These are phyloP conservation scores for Melanophora roralis DNA, from an alignment of 2,888 invertebrate species.

Conservation along the genomic window DNA sequence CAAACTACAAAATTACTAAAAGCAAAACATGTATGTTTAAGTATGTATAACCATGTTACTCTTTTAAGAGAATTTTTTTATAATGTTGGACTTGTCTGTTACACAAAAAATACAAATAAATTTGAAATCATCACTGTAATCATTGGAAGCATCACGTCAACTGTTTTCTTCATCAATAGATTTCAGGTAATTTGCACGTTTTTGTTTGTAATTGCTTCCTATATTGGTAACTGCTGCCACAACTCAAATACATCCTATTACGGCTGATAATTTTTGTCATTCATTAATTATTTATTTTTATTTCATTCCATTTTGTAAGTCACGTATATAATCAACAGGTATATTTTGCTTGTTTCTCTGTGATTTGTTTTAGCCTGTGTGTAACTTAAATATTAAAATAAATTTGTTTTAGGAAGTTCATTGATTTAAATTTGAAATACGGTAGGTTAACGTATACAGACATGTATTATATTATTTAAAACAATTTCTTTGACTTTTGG, in stretches of 20 bases:
- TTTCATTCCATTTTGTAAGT: neutral
- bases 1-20: too few relatives aligned
- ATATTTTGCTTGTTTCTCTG: neutral
- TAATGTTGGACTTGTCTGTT: too few relatives aligned
- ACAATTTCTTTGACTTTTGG: too few relatives aligned
- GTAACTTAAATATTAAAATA: neutral
- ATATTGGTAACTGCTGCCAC: neutral
- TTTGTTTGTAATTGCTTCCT: neutral
- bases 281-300: neutral
- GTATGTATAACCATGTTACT: too few relatives aligned
- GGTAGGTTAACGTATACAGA: too few relatives aligned
- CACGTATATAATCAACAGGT: slow-evolving; percentile 12
- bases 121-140: neutral
- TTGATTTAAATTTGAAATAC: too few relatives aligned
- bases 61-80: too few relatives aligned
- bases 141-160: neutral
- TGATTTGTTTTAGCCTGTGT: neutral
- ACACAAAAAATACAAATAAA: too few relatives aligned
- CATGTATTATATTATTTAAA: too few relatives aligned
- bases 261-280: neutral
- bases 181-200: neutral
- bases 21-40: too few relatives aligned
- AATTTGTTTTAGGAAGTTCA: neutral
- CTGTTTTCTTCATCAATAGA: too few relatives aligned
- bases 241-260: neutral